Percentiles rank a stretch among this genome's conserved stretches.
These are phyloP conservation scores for Etia nguti DNA, from an alignment of 2,113 vertebrate species.

Conservation along the genomic window DNA sequence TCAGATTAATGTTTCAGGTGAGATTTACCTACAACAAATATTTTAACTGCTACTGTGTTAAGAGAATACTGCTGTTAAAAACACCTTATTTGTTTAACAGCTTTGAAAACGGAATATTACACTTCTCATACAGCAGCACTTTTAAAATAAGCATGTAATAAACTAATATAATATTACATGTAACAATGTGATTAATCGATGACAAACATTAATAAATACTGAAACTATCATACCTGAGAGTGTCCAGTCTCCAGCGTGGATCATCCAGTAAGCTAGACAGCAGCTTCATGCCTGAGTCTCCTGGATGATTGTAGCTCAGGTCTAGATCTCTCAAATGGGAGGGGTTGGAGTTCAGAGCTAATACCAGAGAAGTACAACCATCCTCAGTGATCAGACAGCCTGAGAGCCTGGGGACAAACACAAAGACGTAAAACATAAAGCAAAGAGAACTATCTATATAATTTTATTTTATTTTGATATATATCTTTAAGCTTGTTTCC, in stretches of 20 bases:
- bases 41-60: accelerated
- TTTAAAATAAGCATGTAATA: neutral
- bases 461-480: neutral
- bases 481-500: neutral
- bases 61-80: neutral
- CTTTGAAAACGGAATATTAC: accelerated
- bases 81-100: accelerated
- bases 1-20: neutral
- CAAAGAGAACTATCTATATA: neutral
- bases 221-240: neutral
- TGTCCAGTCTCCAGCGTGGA: neutral
- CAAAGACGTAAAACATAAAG: neutral
- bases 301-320: neutral
- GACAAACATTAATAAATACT: accelerated
- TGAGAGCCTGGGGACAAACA: neutral
- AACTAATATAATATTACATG: neutral
- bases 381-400: neutral
- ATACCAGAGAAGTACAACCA: neutral
- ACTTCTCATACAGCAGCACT: neutral
- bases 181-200: accelerated
- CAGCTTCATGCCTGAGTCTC: accelerated
- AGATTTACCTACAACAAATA: accelerated
- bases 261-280: neutral
- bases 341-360: neutral
- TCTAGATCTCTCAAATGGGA: neutral